These are phyloP conservation scores for Choreutis nemorana DNA, from an alignment of 2,888 invertebrate species.

Conservation along the genomic window DNA sequence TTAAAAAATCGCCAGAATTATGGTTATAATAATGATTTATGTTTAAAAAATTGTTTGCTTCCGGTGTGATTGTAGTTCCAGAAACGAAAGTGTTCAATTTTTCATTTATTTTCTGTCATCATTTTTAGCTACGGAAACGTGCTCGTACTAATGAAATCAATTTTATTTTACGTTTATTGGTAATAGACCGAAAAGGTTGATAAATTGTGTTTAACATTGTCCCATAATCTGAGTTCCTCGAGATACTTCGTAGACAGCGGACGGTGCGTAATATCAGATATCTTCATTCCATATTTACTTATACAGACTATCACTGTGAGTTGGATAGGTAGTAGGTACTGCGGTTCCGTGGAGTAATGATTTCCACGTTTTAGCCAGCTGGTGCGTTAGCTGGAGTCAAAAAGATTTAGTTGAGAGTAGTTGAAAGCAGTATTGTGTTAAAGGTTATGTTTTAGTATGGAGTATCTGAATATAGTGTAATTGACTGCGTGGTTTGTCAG, in stretches of 20 bases:
- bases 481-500: slow-evolving; percentile 39
- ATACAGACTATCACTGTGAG: slow-evolving; percentile 33
- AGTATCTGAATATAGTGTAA: slow-evolving; percentile 14
- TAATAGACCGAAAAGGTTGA: slow-evolving; percentile 27
- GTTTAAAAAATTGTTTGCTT: slow-evolving; percentile 48
- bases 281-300: slow-evolving; percentile 49
- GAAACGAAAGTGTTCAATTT: slow-evolving; percentile 61
- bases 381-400: slow-evolving; percentile 49
- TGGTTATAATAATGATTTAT: slow-evolving; percentile 27
- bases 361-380: slow-evolving; percentile 65
- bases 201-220: slow-evolving; percentile 28
- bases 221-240: slow-evolving; percentile 24
- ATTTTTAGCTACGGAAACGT: slow-evolving; percentile 49
- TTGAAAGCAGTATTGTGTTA: slow-evolving; percentile 4
- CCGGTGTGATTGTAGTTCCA: slow-evolving; percentile 60
- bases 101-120: slow-evolving; percentile 65
- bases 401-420: slow-evolving; percentile 39
- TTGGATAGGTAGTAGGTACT: slow-evolving; percentile 24
- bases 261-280: slow-evolving; percentile 57
- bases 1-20: too few relatives aligned
- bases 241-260: slow-evolving; percentile 51
- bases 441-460: slow-evolving; percentile 20
- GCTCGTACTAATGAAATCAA: slow-evolving; percentile 39
- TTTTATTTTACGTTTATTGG: slow-evolving; percentile 45
- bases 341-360: slow-evolving; percentile 19